These are phyloP conservation scores for Aurelia aurita complex sp. Pacific DNA, from an alignment of 30 jellyfish, hydroid and myxozoan species.

Conservation along the genomic window DNA sequence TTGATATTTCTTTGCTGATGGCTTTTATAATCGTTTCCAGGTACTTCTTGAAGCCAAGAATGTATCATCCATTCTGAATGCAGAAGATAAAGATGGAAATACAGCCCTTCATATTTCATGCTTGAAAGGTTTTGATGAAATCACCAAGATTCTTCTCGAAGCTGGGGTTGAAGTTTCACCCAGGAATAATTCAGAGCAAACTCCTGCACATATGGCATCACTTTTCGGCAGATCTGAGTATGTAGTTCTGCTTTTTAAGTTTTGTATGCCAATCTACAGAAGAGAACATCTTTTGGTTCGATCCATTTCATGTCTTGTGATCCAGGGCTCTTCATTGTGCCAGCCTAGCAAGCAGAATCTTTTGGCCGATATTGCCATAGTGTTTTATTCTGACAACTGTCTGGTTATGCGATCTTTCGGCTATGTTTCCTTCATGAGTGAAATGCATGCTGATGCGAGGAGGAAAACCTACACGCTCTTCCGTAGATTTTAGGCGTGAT, in stretches of 20 bases:
- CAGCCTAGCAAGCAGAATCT: too few relatives aligned
- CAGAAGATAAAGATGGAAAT: slow-evolving; percentile 82
- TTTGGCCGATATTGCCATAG: too few relatives aligned
- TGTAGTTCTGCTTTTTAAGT: background rate
- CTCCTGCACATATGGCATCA: slow-evolving; percentile 95
- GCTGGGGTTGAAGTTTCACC: slow-evolving; percentile 71
- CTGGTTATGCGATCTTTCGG: too few relatives aligned
- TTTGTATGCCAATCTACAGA: background rate
- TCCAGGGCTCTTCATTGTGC: too few relatives aligned
- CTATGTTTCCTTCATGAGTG: too few relatives aligned
- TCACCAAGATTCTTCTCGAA: slow-evolving; percentile 69
- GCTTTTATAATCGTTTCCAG: background rate
- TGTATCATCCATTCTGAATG: slow-evolving; percentile 44
- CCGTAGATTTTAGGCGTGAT: too few relatives aligned
- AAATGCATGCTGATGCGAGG: too few relatives aligned
- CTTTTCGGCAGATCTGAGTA: slow-evolving; percentile 90
- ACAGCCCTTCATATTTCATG: slow-evolving; percentile 93
- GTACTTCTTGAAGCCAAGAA: slow-evolving; percentile 36
- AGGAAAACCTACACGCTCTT: too few relatives aligned
- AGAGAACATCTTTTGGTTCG: too few relatives aligned
- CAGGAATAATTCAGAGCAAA: slow-evolving; percentile 72
- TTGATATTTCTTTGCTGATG: background rate
- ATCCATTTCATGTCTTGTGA: too few relatives aligned
- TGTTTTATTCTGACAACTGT: too few relatives aligned
- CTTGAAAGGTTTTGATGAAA: slow-evolving; percentile 72